These are phyloP conservation scores for Habropoda laboriosa DNA, from an alignment of 1,140 invertebrate genomes.

Conservation along the genomic window DNA sequence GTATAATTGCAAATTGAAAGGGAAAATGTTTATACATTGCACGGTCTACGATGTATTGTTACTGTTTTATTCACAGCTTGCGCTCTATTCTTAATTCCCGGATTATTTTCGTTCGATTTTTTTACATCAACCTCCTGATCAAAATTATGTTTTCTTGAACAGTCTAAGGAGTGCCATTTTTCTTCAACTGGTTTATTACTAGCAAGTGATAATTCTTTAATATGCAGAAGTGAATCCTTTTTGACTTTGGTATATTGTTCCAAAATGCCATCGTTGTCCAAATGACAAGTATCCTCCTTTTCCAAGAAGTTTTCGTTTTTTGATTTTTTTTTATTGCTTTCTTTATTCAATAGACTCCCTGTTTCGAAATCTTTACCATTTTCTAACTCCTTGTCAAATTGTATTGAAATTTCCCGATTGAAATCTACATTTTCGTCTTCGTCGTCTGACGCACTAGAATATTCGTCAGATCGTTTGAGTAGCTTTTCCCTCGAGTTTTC, in stretches of 20 bases:
- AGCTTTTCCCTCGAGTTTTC: slow-evolving; percentile 32
- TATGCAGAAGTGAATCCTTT: background rate
- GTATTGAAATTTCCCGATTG: background rate
- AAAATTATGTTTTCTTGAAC: background rate
- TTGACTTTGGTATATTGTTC: background rate
- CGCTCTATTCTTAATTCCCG: no score
- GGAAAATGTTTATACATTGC: slow-evolving; percentile 17
- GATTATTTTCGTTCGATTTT: background rate
- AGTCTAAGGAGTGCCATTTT: background rate
- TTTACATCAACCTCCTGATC: background rate
- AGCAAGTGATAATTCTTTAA: background rate
- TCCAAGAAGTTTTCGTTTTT: background rate
- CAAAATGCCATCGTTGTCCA: background rate
- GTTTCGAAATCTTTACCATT: no score
- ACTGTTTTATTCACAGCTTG: background rate
- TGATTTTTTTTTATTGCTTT: background rate
- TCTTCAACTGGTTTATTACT: background rate
- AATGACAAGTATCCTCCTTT: no score
- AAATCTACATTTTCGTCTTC: background rate
- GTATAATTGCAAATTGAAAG: background rate
- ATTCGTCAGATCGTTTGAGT: background rate
- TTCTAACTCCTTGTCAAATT: background rate
- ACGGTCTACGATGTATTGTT: background rate
- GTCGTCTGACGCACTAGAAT: background rate
- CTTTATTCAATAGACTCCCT: background rate